These are phyloP conservation scores for Rugalucina vietnamica DNA, from an alignment of 2,888 invertebrate genomes.

Conservation along the genomic window DNA sequence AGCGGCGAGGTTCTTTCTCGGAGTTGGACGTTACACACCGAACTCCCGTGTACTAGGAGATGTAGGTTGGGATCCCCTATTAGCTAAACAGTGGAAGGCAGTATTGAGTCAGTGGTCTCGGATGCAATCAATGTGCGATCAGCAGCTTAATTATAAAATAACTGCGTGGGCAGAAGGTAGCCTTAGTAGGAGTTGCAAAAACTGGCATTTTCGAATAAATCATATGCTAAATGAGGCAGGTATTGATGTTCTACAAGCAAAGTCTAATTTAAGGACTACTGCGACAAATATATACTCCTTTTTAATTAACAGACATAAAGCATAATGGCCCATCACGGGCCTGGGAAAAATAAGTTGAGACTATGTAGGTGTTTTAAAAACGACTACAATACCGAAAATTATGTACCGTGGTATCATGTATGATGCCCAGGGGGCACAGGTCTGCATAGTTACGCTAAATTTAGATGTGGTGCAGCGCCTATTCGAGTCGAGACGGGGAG, in stretches of 20 bases:
- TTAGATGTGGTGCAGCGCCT: slow-evolving; percentile 26
- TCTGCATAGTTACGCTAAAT: slow-evolving; percentile 17
- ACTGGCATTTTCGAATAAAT: background rate
- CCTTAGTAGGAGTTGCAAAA: background rate
- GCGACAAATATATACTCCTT: background rate
- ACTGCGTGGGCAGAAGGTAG: background rate
- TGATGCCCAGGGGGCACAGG: slow-evolving; percentile 12
- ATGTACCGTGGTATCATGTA: background rate
- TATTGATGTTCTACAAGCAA: background rate
- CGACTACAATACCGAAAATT: background rate
- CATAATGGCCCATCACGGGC: background rate
- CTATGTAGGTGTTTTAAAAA: slow-evolving; percentile 1
- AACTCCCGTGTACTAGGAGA: background rate
- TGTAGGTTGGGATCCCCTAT: background rate
- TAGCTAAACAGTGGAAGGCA: background rate
- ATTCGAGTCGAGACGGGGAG: slow-evolving; percentile 23
- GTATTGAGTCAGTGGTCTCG: background rate
- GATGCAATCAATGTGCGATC: background rate
- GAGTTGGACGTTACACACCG: background rate
- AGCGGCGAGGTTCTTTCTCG: background rate
- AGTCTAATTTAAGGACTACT: background rate
- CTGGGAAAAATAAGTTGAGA: slow-evolving; percentile 10
- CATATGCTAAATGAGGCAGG: too few relatives aligned
- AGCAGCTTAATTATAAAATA: background rate
- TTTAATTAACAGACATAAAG: background rate